A percentile compares a stretch with the other conserved stretches of the same genome.
These are phyloP conservation scores for Euglossa dilemma DNA, from an alignment of 1,140 invertebrate genomes.

Conservation along the genomic window DNA sequence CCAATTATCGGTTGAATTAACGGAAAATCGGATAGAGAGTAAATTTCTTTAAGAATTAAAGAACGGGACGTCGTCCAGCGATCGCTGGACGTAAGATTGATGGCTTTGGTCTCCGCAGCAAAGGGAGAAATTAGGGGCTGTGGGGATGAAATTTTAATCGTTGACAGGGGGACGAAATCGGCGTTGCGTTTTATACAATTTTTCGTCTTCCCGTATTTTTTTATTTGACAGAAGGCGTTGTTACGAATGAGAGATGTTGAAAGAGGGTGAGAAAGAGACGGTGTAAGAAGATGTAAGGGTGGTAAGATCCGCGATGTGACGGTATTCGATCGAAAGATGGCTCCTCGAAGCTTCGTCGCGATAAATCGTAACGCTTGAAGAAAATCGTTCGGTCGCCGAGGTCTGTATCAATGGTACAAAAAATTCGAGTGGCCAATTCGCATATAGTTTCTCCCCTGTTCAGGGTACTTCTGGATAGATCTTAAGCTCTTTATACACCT, in stretches of 20 bases:
- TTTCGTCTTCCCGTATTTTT: neutral
- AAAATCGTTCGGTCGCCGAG: neutral
- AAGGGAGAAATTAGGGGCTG: too few species aligned
- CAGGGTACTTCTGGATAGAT: slow-evolving; percentile 13
- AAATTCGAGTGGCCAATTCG: slow-evolving; percentile 38
- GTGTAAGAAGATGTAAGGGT: too few species aligned
- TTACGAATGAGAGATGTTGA: neutral
- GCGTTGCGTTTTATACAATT: neutral
- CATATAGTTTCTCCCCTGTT: slow-evolving; percentile 17
- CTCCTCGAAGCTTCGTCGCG: slow-evolving; percentile 19
- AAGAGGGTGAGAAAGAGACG: neutral
- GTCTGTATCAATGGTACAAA: slow-evolving; percentile 5
- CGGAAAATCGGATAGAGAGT: neutral
- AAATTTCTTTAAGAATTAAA: neutral
- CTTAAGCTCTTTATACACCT: slow-evolving; percentile 38
- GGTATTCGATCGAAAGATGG: neutral
- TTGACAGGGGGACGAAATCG: neutral
- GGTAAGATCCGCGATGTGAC: too few species aligned
- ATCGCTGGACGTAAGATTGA: too few species aligned
- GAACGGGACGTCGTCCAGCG: neutral
- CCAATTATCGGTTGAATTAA: neutral
- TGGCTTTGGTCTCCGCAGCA: neutral
- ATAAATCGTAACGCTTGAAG: neutral
- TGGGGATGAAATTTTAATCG: neutral
- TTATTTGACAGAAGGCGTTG: neutral